Evolutionary conservation across 1,140 invertebrate genomes (phyloP).

Genomic region (Dryas iulia): DNA sequence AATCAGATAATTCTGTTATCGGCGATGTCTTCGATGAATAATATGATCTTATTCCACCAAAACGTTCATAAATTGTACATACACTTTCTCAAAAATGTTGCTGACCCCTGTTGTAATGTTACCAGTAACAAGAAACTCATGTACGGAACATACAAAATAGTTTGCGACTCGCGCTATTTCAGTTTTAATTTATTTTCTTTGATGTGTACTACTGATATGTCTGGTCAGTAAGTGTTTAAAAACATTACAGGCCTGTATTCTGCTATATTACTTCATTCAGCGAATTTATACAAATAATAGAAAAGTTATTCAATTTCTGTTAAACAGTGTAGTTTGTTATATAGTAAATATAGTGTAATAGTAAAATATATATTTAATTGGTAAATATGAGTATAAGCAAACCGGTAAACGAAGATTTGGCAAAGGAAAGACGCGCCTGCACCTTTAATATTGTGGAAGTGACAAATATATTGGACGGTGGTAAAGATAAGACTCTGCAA

Average conservation of each 20-base stretch:
- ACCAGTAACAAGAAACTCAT: too few species aligned
- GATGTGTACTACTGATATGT: neutral
- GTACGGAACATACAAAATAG: neutral
- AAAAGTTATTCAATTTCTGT: neutral
- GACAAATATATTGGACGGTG: conserved; percentile 86
- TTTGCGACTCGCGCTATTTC: neutral
- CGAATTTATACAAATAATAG: neutral
- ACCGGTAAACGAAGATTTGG: conserved; percentile 76
- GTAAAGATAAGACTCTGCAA: conserved; percentile 82
- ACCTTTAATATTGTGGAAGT: conserved; percentile 86
- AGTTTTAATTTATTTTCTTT: neutral
- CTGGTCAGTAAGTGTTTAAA: neutral
- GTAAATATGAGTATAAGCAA: neutral
- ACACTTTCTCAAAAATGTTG: too few species aligned
- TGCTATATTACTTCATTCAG: neutral
- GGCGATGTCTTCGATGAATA: too few species aligned
- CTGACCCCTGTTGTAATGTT: too few species aligned
- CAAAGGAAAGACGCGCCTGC: conserved; percentile 84
- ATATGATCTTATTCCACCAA: too few species aligned
- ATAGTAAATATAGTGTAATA: neutral
- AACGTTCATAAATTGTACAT: too few species aligned
- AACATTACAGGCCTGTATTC: neutral
- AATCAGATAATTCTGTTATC: neutral
- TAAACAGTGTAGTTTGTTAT: neutral
- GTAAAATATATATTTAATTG: neutral